phyloP scores from a whole-genome alignment of 2,888 invertebrate genomes.

The Cactoblastis cactorum region DNA sequence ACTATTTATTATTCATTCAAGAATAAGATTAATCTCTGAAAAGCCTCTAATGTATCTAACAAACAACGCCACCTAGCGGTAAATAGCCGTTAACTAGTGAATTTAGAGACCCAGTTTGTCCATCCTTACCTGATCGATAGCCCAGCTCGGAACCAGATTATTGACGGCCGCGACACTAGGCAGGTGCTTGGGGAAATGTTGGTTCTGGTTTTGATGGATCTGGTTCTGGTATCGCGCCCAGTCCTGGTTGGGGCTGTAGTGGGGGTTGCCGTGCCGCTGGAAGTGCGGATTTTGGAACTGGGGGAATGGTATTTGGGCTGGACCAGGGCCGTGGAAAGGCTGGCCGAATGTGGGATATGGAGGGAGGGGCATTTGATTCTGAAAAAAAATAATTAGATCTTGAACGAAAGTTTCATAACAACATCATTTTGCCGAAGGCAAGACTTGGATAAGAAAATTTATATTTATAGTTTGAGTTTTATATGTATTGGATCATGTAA shows the following conservation, averaged over 20 bases:
- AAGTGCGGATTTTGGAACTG: constrained; percentile 48
- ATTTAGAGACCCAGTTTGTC: no score
- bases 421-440: no score
- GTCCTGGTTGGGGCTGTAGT: constrained; percentile 20
- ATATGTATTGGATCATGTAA: no score
- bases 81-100: no score
- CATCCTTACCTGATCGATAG: constrained; percentile 29
- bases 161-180: constrained; percentile 36
- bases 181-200: constrained; percentile 45
- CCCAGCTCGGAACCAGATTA: constrained; percentile 48
- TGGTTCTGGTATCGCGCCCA: constrained; percentile 20
- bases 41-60: no score
- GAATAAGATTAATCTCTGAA: no score
- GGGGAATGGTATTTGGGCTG: constrained; percentile 50
- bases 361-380: constrained; percentile 47
- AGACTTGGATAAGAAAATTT: no score
- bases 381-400: constrained; percentile 17
- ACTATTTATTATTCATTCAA: no score
- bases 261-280: constrained; percentile 30
- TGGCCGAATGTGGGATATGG: constrained; percentile 48
- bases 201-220: constrained; percentile 6
- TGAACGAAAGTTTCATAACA: background rate
- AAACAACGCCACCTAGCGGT: no score
- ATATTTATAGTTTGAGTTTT: no score
- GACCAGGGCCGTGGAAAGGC: constrained; percentile 41